Conservation (phyloP, 2,797 vertebrate genomes). For the Argyrosomus regius region DNA sequence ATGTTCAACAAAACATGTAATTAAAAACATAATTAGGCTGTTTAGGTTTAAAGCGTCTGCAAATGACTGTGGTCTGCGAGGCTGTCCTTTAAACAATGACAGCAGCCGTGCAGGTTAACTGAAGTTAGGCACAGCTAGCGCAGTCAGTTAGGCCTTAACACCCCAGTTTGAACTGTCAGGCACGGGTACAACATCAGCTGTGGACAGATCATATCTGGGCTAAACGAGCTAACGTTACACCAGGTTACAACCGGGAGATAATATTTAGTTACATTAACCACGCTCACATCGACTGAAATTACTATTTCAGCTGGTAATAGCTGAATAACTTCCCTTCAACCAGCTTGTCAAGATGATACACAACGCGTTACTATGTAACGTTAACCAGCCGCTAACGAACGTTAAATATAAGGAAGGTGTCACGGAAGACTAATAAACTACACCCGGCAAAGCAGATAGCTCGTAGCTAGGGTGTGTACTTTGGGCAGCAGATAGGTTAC, state of each 20-base stretch:
- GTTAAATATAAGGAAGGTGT: conserved; percentile 30
- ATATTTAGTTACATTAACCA: background rate
- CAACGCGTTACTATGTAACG: conserved; percentile 40
- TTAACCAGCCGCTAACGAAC: conserved; percentile 41
- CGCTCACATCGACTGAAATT: background rate
- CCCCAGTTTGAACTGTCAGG: conserved; percentile 67
- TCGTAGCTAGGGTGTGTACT: conserved; percentile 14
- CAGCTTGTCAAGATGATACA: conserved; percentile 35
- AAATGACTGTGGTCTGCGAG: background rate
- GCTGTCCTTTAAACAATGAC: conserved; percentile 38
- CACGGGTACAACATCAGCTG: conserved; percentile 48
- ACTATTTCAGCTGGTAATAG: background rate
- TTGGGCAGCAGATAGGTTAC: background rate
- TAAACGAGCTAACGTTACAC: conserved; percentile 40
- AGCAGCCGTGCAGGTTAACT: conserved; percentile 21
- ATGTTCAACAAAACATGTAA: background rate
- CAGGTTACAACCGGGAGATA: background rate
- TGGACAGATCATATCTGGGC: conserved; percentile 6
- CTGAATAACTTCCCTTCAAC: background rate
- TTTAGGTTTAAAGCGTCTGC: background rate
- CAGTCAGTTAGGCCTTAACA: conserved; percentile 63
- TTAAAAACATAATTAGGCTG: no score
- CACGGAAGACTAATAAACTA: conserved; percentile 27
- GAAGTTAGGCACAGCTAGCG: conserved; percentile 53
- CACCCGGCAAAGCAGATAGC: conserved; percentile 11